Evolutionary conservation across 1,140 invertebrate species (phyloP), one percentile per base, ranked within the genome.

Genomic region (Trichonephila clavipes): DNA sequence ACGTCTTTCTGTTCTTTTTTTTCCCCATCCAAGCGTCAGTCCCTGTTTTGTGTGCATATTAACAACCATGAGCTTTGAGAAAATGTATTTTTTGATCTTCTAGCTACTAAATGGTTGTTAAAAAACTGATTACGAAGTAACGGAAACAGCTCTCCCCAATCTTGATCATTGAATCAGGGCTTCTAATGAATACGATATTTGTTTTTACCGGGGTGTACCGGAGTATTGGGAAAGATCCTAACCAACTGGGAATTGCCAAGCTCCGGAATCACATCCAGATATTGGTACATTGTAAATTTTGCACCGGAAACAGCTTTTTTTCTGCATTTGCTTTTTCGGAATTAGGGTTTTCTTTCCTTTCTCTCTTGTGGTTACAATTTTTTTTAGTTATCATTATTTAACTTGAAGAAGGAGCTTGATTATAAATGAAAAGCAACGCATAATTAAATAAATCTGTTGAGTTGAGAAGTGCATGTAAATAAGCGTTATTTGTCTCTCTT

Each of bases 101-200:
- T 28, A 77, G 34, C 72, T 40, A 77, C 72, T 77, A 77, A 77
- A 77, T 77, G 72, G 72, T 77, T 77, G 72, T 77, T 77, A 77
- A 77, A 69, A 77, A 77, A 77, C 72, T 77, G 72, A 77, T 77
- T 77, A 77, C 72, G 24, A n/a, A 18, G 28, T 34, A 40, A 40
- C 72, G 18, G 34, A 77, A 77, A 28, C 72, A 18, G 72, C 34
- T 28, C 4, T 24, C 72, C 34, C 16, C 72, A 77, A 77, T 77
- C 72, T 77, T 24, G 28, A 77, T 77, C 72, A 77, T 77, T 77
- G 72, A 77, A 77, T 77, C 72, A 77, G 16, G 24, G 72, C 18
- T 77, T 77, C 72, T 77, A 77, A 77, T 77, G 72, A 77, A 77
- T 77, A 77, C 34, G 72, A 40, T 77, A 77, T 77, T 77, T 77